Percentiles rank a stretch among this genome's conserved stretches.
Conservation (phyloP, 2,888 invertebrate species). For the Phortica okadai region DNA sequence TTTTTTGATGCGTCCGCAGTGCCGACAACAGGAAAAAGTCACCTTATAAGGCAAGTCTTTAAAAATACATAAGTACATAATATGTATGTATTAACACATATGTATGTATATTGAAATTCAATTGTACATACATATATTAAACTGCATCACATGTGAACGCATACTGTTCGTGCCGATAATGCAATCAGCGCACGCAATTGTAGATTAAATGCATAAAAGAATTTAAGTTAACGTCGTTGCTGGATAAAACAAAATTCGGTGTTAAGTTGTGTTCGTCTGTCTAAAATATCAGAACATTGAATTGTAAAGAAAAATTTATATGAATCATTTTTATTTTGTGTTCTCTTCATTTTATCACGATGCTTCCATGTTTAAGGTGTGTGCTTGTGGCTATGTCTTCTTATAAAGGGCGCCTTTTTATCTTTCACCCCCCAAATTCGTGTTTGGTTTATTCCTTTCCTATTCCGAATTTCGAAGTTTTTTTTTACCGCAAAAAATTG, state of each 20-base stretch:
- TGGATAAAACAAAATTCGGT: no score
- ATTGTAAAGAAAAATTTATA: not conserved
- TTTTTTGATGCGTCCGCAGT: not conserved
- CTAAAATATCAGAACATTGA: constrained; percentile 1
- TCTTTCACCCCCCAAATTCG: constrained; percentile 39
- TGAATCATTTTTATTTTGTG: not conserved
- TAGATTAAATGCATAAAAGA: no score
- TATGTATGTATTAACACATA: constrained; percentile 41
- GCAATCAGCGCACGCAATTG: constrained; percentile 16
- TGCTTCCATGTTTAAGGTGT: no score
- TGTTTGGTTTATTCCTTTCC: constrained; percentile 38
- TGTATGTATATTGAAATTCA: constrained; percentile 36
- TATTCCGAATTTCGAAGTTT: constrained; percentile 36
- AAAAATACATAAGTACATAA: constrained; percentile 40
- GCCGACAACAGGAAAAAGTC: constrained; percentile 49
- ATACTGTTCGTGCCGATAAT: constrained; percentile 8
- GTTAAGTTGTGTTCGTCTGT: not conserved
- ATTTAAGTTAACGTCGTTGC: no score
- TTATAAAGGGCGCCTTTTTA: no score
- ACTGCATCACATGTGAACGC: not conserved
- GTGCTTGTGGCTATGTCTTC: no score
- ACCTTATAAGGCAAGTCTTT: constrained; percentile 61
- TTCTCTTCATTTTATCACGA: not conserved
- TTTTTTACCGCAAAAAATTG: constrained; percentile 55
- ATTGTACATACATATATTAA: constrained; percentile 27